Conservation (phyloP, 2,113 vertebrate species). For the Pteronura brasiliensis region DNA sequence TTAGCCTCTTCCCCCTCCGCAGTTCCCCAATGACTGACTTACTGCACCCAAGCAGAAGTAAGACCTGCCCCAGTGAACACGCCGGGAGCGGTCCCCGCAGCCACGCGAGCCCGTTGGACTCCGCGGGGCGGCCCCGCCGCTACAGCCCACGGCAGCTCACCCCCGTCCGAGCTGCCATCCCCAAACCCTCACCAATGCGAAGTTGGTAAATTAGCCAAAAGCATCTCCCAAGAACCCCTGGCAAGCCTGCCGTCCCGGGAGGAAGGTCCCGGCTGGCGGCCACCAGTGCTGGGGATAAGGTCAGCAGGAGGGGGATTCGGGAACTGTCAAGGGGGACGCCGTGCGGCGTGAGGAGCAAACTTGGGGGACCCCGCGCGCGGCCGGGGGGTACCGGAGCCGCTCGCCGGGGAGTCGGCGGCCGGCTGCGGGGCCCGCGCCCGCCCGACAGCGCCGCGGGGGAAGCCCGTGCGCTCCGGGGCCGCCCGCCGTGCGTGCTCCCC, state of each 20-base stretch:
- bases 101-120: not conserved
- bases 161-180: not conserved
- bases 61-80: not conserved
- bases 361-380: not conserved
- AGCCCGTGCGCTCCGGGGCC: not conserved
- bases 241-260: not conserved
- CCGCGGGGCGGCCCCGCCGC: not conserved
- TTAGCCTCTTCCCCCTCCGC: accelerated
- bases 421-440: not conserved
- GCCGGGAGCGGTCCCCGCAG: accelerated
- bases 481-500: not conserved
- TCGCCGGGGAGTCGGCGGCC: not conserved
- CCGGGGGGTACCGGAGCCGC: not conserved
- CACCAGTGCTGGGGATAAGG: not conserved
- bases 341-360: not conserved
- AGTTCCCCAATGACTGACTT: not conserved
- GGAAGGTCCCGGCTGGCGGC: not conserved
- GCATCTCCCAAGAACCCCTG: not conserved
- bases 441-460: not conserved
- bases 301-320: not conserved
- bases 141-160: not conserved
- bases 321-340: not conserved
- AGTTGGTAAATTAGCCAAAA: not conserved
- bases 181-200: not conserved
- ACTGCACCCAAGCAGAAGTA: not conserved